Percentiles rank a stretch among this genome's conserved stretches.
Conservation (phyloP, 2,113 vertebrate genomes). For the Nettapus auritus region DNA sequence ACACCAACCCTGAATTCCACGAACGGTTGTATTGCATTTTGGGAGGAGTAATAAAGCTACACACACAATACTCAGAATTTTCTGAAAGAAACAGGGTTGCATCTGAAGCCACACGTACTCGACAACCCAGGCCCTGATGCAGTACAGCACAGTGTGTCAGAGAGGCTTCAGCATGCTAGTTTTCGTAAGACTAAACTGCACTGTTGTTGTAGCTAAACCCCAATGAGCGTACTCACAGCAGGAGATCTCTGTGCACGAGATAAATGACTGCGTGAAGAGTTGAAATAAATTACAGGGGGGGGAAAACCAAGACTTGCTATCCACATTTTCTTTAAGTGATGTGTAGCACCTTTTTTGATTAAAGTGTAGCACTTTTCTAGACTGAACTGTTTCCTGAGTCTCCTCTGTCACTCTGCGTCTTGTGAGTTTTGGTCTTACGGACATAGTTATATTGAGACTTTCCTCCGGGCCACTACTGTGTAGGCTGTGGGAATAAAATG, state of each 20-base stretch:
- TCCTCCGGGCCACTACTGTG: not conserved
- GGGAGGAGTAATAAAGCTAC: not conserved
- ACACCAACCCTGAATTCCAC: not conserved
- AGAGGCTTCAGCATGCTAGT: not conserved
- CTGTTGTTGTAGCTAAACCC: not conserved
- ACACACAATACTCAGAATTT: not conserved
- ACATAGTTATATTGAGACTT: not conserved
- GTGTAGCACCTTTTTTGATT: conserved; percentile 60
- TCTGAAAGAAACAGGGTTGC: not conserved
- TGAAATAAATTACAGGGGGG: not conserved
- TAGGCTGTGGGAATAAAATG: not conserved
- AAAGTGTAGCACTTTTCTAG: conserved; percentile 66
- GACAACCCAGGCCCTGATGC: not conserved
- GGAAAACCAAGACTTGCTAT: not conserved
- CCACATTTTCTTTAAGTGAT: not conserved
- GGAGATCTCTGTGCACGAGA: not conserved
- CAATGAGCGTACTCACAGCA: not conserved
- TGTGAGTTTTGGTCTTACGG: not conserved
- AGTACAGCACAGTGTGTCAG: not conserved
- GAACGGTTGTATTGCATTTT: not conserved
- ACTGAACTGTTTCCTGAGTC: conserved; percentile 43
- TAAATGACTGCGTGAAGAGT: conserved; percentile 23
- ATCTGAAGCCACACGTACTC: not conserved
- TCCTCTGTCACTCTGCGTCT: conserved; percentile 57
- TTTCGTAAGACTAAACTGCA: not conserved